Evolutionary conservation across 1,140 invertebrate species (phyloP), one percentile per base, ranked within the genome.

Genomic region (Cotesia glomerata): DNA sequence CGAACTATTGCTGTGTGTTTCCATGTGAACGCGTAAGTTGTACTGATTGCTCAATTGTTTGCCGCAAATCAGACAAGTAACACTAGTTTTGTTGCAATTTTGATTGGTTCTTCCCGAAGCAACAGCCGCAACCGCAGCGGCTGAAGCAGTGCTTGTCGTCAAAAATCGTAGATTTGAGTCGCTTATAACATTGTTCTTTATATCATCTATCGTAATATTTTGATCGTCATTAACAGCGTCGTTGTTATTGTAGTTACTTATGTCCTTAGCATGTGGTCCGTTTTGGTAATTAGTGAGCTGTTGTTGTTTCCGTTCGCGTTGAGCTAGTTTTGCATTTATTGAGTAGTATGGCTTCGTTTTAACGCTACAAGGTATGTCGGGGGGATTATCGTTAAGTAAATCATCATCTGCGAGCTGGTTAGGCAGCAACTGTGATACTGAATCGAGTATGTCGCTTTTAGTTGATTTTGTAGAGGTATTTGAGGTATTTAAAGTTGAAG

Each of bases 21-120:
- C 95, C 90, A 96, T 92, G 80, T 96, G 95, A 74, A 96, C 94
- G 58, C 94, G 89, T 77, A 96, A 86, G 85, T 96, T 96, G 85
- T 96, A 96, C 82, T 95, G 94, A 87, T 96, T 96, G 84, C 93
- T 95, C 39, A 96, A 88, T 71, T 95, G 93, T 84, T 96, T 96
- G 77, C 93, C 92, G 86, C 95, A 96, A 49, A 96, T 90, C 69
- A 92, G 90, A 84, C 95, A 96, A n/a, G 92, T 92, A n/a, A 91
- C 91, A 80, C 86, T 89, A 9, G 88, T 84, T 77, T 89, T 89
- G 45, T 88, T 88, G 18, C 83, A 84, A 64, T 76, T 81, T 52
- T 83, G 82, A 4, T 51, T 73, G 65, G 13, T 80, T 49, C 78
- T 76, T 16, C 76, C 76, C 5, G 39, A 45, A 45, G 39, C 39